Evolutionary conservation across 2,888 invertebrate genomes (phyloP), one percentile per base, ranked within the genome.

Genomic region (Crematogaster levior): DNA sequence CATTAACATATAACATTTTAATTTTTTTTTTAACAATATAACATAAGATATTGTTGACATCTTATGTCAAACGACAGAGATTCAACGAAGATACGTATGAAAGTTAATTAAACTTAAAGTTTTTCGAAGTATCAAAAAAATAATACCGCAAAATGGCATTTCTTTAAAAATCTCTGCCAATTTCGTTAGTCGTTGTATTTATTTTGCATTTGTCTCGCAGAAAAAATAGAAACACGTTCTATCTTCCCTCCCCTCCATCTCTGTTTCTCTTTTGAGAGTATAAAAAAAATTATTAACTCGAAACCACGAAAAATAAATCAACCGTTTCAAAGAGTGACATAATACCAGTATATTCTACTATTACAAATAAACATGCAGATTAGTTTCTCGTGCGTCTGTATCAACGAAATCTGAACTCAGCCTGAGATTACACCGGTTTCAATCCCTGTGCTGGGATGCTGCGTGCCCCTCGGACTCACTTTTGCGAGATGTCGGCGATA

Each of bases 401-500:
- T 37, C 66, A 53, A 40, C 66, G 77, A 77, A 77, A 46, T 77
- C 70, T 40, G 34, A 58, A 43, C 70, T 77, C 56, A 34, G 70
- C 43, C 27, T 65, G 70, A 56, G 46, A 77, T 77, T 46, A 56
- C 68, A 77, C 6, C 77, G 70, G 53, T 43, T 56, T 51, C 73
- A 73, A 73, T 60, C 21, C 18, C 24, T 34, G 18, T 2, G 34
- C 43, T 9, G 37, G 24, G 65, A 75, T 37, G 75, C 37, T 21
- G 75, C 65, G 37, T n/a, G 51, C n/a, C 30, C 12, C 56, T 34
- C 24, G 58, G 58, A 46, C 21, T 37, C 30, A 68, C 51, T 53
- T 77, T 70, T 68, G 68, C 53, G 77, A 77, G 56, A 77, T 68
- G 34, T 68, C 77, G 30, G 46, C 73, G 73, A 60, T 60, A 73